Conservation (phyloP, 2,797 vertebrate species). For the Melanotaenia nigrans region DNA sequence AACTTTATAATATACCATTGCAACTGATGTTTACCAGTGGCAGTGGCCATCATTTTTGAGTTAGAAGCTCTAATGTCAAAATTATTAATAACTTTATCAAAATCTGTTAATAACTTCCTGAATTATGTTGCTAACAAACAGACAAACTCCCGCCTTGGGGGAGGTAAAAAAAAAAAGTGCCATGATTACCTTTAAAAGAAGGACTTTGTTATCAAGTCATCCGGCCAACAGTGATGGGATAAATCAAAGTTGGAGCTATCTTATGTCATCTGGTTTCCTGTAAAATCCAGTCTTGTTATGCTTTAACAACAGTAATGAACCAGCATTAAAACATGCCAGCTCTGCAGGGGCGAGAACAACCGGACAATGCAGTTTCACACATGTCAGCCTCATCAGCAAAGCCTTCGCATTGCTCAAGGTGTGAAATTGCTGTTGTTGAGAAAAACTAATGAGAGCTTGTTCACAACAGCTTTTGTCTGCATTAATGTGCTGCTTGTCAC, state of each 20-base stretch:
- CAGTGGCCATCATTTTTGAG: no score
- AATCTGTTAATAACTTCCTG: no score
- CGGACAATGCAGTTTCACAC: slow-evolving; percentile 1
- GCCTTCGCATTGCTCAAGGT: background rate
- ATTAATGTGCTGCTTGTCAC: background rate
- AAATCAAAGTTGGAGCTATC: background rate
- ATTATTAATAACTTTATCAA: no score
- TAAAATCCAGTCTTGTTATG: background rate
- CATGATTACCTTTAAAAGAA: background rate
- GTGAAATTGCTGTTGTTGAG: background rate
- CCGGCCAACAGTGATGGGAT: background rate
- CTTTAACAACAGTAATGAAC: background rate
- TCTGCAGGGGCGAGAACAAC: background rate
- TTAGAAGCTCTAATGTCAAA: no score
- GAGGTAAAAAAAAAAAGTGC: no score
- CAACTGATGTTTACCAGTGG: no score
- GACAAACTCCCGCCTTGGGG: no score
- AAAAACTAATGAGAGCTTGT: background rate
- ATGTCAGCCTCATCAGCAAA: background rate
- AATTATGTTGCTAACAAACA: no score
- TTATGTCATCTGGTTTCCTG: slow-evolving; percentile 11
- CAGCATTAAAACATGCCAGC: background rate
- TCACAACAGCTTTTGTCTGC: background rate
- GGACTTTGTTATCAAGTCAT: background rate
- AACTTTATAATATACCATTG: no score